Conservation (phyloP, 2,113 vertebrate genomes). For the Rafetus swinhoei region DNA sequence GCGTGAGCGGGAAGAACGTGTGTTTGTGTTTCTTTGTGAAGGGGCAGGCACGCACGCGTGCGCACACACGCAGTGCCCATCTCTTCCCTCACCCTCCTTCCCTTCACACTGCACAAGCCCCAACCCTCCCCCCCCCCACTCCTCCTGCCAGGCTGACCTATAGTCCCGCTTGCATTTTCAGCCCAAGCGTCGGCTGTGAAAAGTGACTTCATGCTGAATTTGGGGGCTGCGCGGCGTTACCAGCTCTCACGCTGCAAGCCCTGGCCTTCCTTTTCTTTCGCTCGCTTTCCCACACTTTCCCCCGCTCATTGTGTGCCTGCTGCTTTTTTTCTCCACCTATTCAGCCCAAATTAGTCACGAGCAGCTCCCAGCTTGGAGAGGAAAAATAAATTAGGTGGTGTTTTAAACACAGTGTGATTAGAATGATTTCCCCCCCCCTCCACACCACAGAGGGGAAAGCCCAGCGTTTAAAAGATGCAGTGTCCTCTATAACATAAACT, state of each 20-base stretch:
- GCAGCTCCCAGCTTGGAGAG: constrained; percentile 60
- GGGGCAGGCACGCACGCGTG: not conserved
- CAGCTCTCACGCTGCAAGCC: constrained; percentile 57
- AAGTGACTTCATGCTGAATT: constrained; percentile 70
- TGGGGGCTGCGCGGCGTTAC: constrained; percentile 43
- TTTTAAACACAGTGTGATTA: constrained; percentile 26
- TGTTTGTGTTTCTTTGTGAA: constrained; percentile 44
- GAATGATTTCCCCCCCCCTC: constrained; percentile 2
- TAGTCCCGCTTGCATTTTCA: constrained; percentile 31
- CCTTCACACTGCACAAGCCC: not conserved
- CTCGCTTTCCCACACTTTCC: constrained; percentile 72
- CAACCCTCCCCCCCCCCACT: not conserved
- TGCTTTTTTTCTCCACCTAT: constrained; percentile 66
- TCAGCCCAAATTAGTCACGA: constrained; percentile 77
- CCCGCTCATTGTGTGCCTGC: constrained; percentile 62
- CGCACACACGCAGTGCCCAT: not conserved
- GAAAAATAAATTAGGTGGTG: constrained; percentile 71
- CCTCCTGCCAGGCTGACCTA: constrained; percentile 13
- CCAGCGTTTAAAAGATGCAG: not conserved
- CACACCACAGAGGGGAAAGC: not conserved
- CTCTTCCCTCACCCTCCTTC: not conserved
- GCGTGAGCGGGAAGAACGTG: not conserved
- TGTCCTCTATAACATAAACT: constrained; percentile 1
- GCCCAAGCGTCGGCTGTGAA: constrained; percentile 23
- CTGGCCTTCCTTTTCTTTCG: constrained; percentile 58